Conservation (phyloP, 2,113 vertebrate species). For the Eurystomus gularis region DNA sequence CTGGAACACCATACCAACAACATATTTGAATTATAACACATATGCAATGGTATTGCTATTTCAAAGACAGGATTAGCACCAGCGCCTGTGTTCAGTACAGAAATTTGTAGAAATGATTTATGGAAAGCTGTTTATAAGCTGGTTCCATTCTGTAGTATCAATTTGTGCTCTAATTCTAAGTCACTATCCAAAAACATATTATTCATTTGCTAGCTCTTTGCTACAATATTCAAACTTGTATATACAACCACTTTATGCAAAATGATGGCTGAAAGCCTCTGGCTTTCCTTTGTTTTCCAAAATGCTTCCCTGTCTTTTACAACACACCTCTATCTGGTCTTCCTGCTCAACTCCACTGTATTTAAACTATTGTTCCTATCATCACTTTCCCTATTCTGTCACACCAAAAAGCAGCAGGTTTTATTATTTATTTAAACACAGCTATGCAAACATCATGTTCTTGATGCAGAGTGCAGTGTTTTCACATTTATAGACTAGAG, state of each 20-base stretch:
- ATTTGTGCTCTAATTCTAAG: background rate
- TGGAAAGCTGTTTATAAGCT: background rate
- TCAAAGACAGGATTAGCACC: background rate
- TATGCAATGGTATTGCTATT: background rate
- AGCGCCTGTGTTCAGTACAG: background rate
- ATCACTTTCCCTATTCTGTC: background rate
- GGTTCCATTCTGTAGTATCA: background rate
- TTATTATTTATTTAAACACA: too few relatives aligned
- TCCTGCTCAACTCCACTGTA: background rate
- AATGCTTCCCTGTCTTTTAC: background rate
- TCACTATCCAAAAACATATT: background rate
- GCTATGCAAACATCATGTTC: background rate
- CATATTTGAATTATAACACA: background rate
- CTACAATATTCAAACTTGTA: background rate
- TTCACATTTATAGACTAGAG: background rate
- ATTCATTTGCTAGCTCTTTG: background rate
- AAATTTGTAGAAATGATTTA: background rate
- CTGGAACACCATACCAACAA: background rate
- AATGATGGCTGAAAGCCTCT: background rate
- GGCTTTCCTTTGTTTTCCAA: background rate
- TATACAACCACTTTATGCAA: background rate
- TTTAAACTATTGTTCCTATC: background rate
- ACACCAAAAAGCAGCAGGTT: background rate
- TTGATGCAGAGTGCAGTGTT: background rate
- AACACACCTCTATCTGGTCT: background rate